Conservation (phyloP, 2,888 invertebrate genomes). For the Xylocampa areola region DNA sequence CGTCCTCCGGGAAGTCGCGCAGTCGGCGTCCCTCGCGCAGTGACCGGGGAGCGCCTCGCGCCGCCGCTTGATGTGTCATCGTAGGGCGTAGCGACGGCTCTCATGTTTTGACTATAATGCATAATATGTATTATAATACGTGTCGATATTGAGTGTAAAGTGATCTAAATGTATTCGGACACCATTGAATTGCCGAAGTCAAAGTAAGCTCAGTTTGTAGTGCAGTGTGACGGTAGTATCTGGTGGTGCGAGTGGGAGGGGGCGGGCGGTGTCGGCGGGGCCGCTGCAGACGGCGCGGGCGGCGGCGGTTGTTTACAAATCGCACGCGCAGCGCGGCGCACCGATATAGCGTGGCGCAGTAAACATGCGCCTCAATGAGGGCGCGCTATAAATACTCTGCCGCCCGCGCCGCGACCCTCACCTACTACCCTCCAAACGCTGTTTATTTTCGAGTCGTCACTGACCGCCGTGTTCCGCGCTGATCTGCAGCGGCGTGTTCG, state of each 20-base stretch:
- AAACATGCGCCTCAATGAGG: constrained; percentile 69
- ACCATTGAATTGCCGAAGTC: constrained; percentile 9
- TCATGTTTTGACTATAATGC: neutral
- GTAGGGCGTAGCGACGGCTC: constrained; percentile 27
- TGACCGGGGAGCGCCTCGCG: constrained; percentile 17
- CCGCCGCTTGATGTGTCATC: constrained; percentile 32
- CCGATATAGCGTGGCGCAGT: constrained; percentile 62
- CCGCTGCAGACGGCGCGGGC: constrained; percentile 33
- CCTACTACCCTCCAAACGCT: constrained; percentile 78
- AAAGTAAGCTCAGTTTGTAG: constrained; percentile 18
- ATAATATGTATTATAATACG: neutral
- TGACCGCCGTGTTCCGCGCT: constrained; percentile 18
- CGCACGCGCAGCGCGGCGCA: constrained; percentile 54
- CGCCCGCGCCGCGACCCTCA: constrained; percentile 71
- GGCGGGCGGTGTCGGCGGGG: constrained; percentile 11
- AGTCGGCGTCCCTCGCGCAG: neutral
- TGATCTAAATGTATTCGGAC: constrained; percentile 23
- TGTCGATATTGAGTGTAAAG: constrained; percentile 25
- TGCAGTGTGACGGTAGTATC: constrained; percentile 6
- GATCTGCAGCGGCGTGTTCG: constrained; percentile 8
- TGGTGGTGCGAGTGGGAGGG: constrained; percentile 6
- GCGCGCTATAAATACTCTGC: constrained; percentile 77
- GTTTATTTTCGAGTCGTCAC: constrained; percentile 63
- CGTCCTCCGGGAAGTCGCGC: no score
- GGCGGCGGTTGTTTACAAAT: constrained; percentile 54